Conservation (phyloP, 2,888 invertebrate genomes). For the Caenorhabditis imperialis region DNA sequence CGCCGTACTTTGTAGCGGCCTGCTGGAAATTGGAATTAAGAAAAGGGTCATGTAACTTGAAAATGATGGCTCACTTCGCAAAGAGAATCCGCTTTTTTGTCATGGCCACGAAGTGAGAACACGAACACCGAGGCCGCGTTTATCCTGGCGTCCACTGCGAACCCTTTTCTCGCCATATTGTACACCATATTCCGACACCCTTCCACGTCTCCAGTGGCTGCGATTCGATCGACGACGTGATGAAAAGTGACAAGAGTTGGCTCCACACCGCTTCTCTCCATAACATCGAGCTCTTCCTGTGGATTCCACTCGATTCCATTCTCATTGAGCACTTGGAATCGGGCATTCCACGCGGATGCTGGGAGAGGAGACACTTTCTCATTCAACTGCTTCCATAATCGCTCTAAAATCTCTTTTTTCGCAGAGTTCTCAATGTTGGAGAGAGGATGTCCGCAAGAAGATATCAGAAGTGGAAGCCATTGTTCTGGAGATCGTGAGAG, state of each 20-base stretch:
- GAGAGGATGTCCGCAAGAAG: conserved; percentile 61
- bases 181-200: conserved; percentile 55
- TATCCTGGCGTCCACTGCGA: conserved; percentile 56
- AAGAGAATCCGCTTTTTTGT: conserved; percentile 63
- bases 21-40: conserved; percentile 42
- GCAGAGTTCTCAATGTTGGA: conserved; percentile 56
- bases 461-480: conserved; percentile 62
- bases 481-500: conserved; percentile 35
- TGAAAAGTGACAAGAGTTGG: conserved; percentile 56
- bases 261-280: conserved; percentile 46
- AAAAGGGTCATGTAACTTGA: background rate
- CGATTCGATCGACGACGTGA: conserved; percentile 33
- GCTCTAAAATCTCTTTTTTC: conserved; percentile 51
- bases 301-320: conserved; percentile 59
- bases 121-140: conserved; percentile 61
- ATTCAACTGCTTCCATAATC: conserved; percentile 55
- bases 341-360: conserved; percentile 50
- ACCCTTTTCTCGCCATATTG: conserved; percentile 63
- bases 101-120: conserved; percentile 56
- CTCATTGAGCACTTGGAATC: conserved; percentile 59
- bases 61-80: conserved; percentile 43
- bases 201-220: conserved; percentile 54
- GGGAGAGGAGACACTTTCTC: conserved; percentile 45
- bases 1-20: conserved; percentile 54
- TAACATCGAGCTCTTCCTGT: conserved; percentile 35